Percentiles rank a stretch among this genome's conserved stretches.
Evolutionary conservation across 2,888 invertebrate genomes (phyloP).

Genomic region (Syritta pipiens): DNA sequence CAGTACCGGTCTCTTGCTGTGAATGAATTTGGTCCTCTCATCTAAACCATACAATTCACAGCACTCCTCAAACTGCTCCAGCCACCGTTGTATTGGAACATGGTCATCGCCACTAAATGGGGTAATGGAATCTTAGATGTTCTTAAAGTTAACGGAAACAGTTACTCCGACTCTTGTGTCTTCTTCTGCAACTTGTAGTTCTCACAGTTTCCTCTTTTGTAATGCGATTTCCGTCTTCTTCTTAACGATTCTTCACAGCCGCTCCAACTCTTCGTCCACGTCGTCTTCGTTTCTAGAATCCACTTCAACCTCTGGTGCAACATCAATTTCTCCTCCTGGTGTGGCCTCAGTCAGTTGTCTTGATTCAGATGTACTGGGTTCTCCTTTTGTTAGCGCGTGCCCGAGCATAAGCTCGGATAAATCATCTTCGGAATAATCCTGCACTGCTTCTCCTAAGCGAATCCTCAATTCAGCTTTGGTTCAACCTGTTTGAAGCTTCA

Average conservation of each 20-base stretch:
- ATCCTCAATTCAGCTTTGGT: background rate
- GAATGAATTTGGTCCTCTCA: no score
- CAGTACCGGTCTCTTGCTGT: no score
- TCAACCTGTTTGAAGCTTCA: background rate
- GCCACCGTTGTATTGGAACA: background rate
- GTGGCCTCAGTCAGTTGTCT: background rate
- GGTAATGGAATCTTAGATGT: constrained; percentile 9
- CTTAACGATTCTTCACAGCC: background rate
- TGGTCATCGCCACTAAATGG: constrained; percentile 2
- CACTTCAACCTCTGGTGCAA: background rate
- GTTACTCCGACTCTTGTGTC: background rate
- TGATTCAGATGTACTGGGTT: background rate
- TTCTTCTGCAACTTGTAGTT: background rate
- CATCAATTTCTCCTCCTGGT: background rate
- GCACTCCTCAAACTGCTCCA: background rate
- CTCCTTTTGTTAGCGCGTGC: background rate
- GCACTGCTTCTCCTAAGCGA: background rate
- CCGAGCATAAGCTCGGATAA: no score
- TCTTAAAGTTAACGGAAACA: background rate
- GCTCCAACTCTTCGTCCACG: background rate
- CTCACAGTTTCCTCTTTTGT: background rate
- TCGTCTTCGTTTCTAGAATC: background rate
- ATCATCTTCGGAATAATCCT: background rate
- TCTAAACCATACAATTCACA: no score
- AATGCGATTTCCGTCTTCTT: background rate